Conservation (phyloP, 2,113 vertebrate species). For the Numenius arquata region DNA sequence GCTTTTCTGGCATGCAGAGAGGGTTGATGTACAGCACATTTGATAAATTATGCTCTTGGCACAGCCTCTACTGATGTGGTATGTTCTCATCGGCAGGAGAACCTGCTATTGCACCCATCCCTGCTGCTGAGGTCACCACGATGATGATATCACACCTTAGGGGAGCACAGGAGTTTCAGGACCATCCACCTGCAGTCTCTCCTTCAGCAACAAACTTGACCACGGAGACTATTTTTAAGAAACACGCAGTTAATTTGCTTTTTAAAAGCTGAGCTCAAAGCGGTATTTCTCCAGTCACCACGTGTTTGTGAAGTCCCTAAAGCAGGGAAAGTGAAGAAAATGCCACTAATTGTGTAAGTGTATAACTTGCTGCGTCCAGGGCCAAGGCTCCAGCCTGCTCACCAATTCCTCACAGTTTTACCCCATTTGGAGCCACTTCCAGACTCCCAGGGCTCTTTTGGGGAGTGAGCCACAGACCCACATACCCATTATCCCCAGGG, state of each 20-base stretch:
- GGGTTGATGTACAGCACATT: not conserved
- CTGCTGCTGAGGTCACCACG: not conserved
- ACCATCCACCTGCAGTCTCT: not conserved
- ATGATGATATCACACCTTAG: not conserved
- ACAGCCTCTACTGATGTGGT: not conserved
- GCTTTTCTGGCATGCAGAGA: not conserved
- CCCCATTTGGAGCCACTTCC: not conserved
- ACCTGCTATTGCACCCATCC: not conserved
- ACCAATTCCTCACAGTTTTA: not conserved
- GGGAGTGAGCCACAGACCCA: not conserved
- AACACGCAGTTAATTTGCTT: fast-evolving
- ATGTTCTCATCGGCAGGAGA: not conserved
- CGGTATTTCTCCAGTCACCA: not conserved
- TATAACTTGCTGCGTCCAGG: not conserved
- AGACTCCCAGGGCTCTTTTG: fast-evolving
- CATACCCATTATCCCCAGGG: not conserved
- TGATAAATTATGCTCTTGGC: not conserved
- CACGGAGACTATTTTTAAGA: not conserved
- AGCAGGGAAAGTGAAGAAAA: not conserved
- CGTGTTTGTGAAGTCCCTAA: not conserved
- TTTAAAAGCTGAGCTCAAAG: not conserved
- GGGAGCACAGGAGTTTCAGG: not conserved
- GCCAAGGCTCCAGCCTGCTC: not conserved
- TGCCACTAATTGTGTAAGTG: not conserved
- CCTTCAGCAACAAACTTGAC: not conserved